Evolutionary conservation across 2,113 vertebrate species (phyloP).

Genomic region (Sphaerodactylus townsendi): DNA sequence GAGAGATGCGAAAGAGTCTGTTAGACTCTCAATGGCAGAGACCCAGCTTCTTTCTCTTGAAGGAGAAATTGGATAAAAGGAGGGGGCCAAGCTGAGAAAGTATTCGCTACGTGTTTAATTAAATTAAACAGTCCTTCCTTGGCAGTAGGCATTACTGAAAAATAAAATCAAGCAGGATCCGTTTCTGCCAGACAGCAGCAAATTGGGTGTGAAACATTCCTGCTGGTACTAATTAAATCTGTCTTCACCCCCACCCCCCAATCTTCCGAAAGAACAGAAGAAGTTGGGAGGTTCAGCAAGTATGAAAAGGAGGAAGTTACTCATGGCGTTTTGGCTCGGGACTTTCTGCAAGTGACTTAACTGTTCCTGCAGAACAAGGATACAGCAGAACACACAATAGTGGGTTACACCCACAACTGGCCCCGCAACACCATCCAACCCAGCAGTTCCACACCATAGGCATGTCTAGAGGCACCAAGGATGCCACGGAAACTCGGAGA

Average conservation of each 20-base stretch:
- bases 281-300: not conserved
- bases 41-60: not conserved
- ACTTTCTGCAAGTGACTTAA: constrained; percentile 53
- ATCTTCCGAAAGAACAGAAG: not conserved
- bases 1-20: no score
- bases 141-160: not conserved
- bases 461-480: not conserved
- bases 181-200: not conserved
- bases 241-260: not conserved
- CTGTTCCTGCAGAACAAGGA: constrained; percentile 39
- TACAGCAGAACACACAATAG: constrained; percentile 17
- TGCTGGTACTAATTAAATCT: not conserved
- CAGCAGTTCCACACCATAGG: not conserved
- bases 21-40: no score
- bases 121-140: no score
- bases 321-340: constrained; percentile 34
- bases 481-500: not conserved
- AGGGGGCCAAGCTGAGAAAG: not conserved
- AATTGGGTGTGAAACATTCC: not conserved
- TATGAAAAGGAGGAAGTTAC: constrained; percentile 30
- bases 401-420: constrained; percentile 31
- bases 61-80: not conserved
- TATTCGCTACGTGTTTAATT: not conserved
- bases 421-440: not conserved
- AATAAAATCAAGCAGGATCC: not conserved